phyloP scores from a whole-genome alignment of 64 coral and sea anemone genomes.

The Montipora cactus region DNA sequence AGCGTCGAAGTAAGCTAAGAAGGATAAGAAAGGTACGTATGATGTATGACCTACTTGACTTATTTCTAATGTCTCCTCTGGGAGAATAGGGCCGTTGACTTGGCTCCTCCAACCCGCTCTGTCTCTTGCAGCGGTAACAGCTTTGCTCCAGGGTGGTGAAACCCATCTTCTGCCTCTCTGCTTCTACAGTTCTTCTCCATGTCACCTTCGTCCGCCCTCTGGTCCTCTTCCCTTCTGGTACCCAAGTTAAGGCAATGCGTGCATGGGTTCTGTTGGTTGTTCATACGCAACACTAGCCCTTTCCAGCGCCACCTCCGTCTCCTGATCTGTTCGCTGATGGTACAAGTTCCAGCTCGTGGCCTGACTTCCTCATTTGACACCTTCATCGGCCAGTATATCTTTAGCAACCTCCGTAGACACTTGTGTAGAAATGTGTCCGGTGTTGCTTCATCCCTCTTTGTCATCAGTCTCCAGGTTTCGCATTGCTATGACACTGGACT shows the following conservation, averaged over 20 bases:
- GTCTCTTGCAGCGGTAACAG: too few species aligned
- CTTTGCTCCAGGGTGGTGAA: background rate
- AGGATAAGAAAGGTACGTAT: too few species aligned
- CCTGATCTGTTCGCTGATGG: background rate
- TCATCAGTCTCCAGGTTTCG: background rate
- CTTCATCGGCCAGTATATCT: background rate
- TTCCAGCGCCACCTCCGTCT: constrained; percentile 10
- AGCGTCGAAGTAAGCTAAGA: too few species aligned
- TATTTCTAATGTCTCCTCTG: too few species aligned
- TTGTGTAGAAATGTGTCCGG: background rate
- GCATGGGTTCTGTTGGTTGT: background rate
- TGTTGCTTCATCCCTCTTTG: background rate
- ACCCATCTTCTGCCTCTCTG: background rate
- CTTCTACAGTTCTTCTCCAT: background rate
- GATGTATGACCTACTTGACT: too few species aligned
- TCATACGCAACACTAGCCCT: background rate
- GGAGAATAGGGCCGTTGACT: too few species aligned
- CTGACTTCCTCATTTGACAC: background rate
- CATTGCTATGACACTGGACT: too few species aligned
- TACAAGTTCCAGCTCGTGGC: background rate
- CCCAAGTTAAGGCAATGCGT: background rate
- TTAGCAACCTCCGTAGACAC: background rate
- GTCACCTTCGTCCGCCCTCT: too few species aligned
- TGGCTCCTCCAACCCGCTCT: too few species aligned
- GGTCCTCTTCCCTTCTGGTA: too few species aligned